Evolutionary conservation across 2,797 vertebrate species (phyloP), one percentile per base, ranked within the genome.

Genomic region (Phylloscopus collybita): DNA sequence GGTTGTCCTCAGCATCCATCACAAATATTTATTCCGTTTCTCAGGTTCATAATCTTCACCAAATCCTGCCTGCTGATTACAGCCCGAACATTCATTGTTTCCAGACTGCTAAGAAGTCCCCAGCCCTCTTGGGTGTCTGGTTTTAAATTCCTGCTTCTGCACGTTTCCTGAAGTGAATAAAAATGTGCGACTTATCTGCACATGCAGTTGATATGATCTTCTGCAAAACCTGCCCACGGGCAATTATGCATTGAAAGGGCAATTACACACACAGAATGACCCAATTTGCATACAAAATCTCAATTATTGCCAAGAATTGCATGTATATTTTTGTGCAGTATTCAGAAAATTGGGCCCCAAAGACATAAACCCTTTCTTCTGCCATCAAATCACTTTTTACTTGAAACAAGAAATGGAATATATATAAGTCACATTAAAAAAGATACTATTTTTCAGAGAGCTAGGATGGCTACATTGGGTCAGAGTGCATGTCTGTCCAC

Each of bases 271-370:
- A 93, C 69, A 71, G 50, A 54, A 79, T 11, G 32, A 90, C 89
- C 84, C 69, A 78, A 93, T 96, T 93, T 96, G 84, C 93, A 93
- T 95, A 94, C 70, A 85, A 85, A 92, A 69, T 81, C 91, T 60
- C 80, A 61, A 93, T 92, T 87, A 91, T 83, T 69, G 61, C 76
- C 82, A 78, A 54, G 69, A 92, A 84, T 18, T 83, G 51, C 72
- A 61, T 61, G 79, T 76, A 66, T 59, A 30, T 56, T 90, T 92
- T 86, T 65, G 56, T 60, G 73, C 93, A 92, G 27, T 66, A 69
- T 38, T 93, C 59, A 88, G 87, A 89, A 92, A 94, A 94, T 69
- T 74, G 69, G 79, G 45, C 87, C 69, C 91, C 87, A 86, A 95
- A 94, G 89, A 89, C 54, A 91, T n/a, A 83, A 92, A 75, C 5